These are phyloP conservation scores for Tortricodes alternella DNA, from an alignment of 2,888 invertebrate species.

Conservation along the genomic window DNA sequence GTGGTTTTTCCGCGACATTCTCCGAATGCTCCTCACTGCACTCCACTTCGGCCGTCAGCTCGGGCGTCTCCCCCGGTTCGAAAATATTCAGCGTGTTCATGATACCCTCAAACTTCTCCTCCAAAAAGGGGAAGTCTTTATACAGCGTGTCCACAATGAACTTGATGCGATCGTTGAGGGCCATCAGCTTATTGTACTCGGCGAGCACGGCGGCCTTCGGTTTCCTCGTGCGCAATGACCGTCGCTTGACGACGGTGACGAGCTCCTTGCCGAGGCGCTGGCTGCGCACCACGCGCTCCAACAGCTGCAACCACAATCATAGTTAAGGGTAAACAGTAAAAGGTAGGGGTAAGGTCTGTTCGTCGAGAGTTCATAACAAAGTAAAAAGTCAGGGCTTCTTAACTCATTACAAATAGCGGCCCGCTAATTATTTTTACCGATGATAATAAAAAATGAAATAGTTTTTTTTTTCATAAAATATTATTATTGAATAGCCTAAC, in stretches of 20 bases:
- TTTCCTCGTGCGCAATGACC: constrained; percentile 59
- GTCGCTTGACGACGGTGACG: constrained; percentile 70
- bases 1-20: constrained; percentile 55
- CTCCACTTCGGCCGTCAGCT: constrained; percentile 44
- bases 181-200: constrained; percentile 79
- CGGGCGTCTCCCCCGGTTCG: constrained; percentile 55
- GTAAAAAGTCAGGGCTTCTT: too few relatives aligned
- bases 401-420: too few relatives aligned
- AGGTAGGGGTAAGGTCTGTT: too few relatives aligned
- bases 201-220: constrained; percentile 74
- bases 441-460: too few relatives aligned
- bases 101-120: constrained; percentile 62
- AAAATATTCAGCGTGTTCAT: constrained; percentile 76
- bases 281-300: constrained; percentile 84
- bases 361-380: too few relatives aligned
- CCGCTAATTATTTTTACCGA: too few relatives aligned
- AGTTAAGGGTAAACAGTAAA: background rate
- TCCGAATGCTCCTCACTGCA: constrained; percentile 37
- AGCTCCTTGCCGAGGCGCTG: constrained; percentile 87
- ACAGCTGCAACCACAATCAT: constrained; percentile 51
- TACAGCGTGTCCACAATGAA: constrained; percentile 81
- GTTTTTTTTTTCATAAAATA: too few relatives aligned
- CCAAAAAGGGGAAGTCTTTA: constrained; percentile 84
- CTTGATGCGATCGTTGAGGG: constrained; percentile 73
- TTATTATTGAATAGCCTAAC: too few relatives aligned